Conservation (phyloP, 2,113 vertebrate genomes). For the Hyperoodon ampullatus region DNA sequence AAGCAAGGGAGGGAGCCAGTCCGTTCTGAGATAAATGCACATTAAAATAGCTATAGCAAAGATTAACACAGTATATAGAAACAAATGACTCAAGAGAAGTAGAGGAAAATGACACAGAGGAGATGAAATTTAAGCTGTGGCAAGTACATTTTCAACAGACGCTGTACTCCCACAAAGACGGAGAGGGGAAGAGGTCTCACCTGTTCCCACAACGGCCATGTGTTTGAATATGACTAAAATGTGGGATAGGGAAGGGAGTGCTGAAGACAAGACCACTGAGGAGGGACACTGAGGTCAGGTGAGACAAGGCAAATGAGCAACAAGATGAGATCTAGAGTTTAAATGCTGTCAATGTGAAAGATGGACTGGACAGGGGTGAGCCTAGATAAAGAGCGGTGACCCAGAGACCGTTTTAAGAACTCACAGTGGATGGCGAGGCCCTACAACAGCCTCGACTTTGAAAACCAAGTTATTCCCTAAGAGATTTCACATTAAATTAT, state of each 20-base stretch:
- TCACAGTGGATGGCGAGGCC: not conserved
- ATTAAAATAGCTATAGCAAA: not conserved
- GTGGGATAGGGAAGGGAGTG: not conserved
- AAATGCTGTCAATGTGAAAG: accelerated
- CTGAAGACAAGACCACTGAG: not conserved
- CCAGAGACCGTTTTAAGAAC: not conserved
- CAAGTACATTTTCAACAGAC: not conserved
- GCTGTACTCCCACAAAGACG: not conserved
- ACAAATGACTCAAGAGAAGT: not conserved
- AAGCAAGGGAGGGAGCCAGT: not conserved
- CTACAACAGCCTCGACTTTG: not conserved
- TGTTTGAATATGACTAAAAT: not conserved
- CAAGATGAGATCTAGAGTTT: not conserved
- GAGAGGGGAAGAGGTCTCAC: not conserved
- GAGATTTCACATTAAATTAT: not conserved
- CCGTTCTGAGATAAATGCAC: not conserved
- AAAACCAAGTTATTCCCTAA: not conserved
- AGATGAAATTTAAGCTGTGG: not conserved
- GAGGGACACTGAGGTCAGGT: accelerated
- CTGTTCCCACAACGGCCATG: not conserved
- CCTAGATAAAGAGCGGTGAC: not conserved
- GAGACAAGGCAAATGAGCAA: not conserved
- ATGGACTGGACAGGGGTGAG: not conserved
- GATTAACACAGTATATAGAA: not conserved
- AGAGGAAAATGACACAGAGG: not conserved